Base-by-base conservation (phyloP, 2,797 vertebrate genomes). In the Caiman crocodilus region DNA sequence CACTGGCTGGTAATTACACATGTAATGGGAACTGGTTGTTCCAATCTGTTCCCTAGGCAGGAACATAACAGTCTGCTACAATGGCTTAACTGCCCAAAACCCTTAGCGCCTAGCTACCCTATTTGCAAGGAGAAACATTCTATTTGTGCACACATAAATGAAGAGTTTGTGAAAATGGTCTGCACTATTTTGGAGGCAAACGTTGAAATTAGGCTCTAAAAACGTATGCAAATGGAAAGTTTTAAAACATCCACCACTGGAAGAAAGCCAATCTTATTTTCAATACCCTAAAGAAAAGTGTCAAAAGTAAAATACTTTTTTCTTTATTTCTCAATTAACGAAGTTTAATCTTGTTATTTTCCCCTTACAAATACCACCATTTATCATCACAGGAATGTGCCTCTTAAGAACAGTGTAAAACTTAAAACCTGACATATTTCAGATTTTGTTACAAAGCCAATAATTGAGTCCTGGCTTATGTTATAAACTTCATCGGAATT, bases 191-290 rank as follows among this genome's bases (percentile, higher is more conserved):
- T 58, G 56, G 14, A 76, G n/a, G 57, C 57, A 32, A 12, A 69
- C 35, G 30, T 69, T 20, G 65, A 69, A 32, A 35, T 69, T 32
- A 20, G 65, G 30, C 30, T 32, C 21, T 42, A 18, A 23, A 57
- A 96, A 87, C 89, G 90, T 96, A 90, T 94, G 35, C 88, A 94
- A 89, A 82, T 71, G 76, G 57, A 74, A 95, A 95, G 89, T 96
- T 91, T 94, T 95, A 94, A 96, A 90, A 85, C 85, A 94, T 87
- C 94, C 95, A 95, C 90, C 92, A 90, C 94, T 50, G 42, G 42
- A 50, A 50, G 9, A 50, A 50, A 50, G 42, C 42, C 42, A 50
- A 50, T 50, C 42, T 50, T 50, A 50, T 50, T 50, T 50, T 50
- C 42, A 10, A 3, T 50, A 50, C 42, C 42, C 42, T 50, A 10